Percentiles rank a stretch among this genome's conserved stretches.
Conservation (phyloP, 2,113 vertebrate genomes). For the Bothrops jararaca region DNA sequence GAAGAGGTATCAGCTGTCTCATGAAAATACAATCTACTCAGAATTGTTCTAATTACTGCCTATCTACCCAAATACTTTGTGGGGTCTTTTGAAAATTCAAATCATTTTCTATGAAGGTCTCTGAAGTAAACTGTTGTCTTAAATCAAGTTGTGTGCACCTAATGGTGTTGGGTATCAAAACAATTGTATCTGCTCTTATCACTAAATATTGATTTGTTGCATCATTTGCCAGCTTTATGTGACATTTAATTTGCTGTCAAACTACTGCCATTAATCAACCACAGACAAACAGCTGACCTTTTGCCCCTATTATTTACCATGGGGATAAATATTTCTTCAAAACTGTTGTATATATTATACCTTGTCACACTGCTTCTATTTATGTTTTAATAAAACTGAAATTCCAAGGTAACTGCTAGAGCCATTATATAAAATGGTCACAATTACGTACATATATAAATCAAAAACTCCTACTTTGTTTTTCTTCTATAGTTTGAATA, state of each 20-base stretch:
- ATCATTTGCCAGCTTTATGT: constrained; percentile 43
- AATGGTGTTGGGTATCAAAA: constrained; percentile 6
- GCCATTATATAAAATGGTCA: background rate
- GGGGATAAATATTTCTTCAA: constrained; percentile 29
- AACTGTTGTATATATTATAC: background rate
- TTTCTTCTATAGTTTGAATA: background rate
- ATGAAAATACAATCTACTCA: background rate
- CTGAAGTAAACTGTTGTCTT: constrained; percentile 21
- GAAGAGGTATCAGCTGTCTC: background rate
- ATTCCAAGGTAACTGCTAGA: background rate
- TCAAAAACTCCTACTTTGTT: background rate
- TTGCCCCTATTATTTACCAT: constrained; percentile 30
- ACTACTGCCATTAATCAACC: constrained; percentile 45
- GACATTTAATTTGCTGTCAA: constrained; percentile 56
- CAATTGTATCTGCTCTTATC: constrained; percentile 37
- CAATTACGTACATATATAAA: background rate
- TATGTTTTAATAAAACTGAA: background rate
- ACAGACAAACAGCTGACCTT: constrained; percentile 42
- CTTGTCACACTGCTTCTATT: constrained; percentile 18
- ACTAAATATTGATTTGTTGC: constrained; percentile 48
- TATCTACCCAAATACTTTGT: background rate
- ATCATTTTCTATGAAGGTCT: background rate
- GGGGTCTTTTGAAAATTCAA: rapidly evolving
- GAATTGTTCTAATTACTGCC: constrained; percentile 8
- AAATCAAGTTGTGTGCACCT: constrained; percentile 22